These are phyloP conservation scores for Coreius guichenoti DNA, from an alignment of 2,797 vertebrate genomes.

Conservation along the genomic window DNA sequence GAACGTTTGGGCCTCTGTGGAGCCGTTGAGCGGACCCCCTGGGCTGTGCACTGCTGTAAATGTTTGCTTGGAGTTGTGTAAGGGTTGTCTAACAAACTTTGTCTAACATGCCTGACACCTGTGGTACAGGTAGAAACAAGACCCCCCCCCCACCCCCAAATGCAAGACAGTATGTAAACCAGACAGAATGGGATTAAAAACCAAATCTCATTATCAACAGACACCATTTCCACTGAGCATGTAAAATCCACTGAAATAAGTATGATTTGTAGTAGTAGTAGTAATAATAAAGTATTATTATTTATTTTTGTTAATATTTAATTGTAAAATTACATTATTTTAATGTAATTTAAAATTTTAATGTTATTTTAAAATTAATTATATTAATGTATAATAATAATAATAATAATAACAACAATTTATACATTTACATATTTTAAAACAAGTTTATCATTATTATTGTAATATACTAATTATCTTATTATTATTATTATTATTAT, in stretches of 20 bases:
- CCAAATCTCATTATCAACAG: not conserved
- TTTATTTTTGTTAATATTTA: not conserved
- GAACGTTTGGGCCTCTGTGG: not conserved
- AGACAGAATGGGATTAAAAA: not conserved
- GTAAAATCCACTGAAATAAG: not conserved
- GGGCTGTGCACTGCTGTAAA: not conserved
- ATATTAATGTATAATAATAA: too few species aligned
- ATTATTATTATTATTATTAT: too few species aligned
- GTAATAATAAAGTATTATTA: not conserved
- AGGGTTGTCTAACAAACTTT: constrained; percentile 41
- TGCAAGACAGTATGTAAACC: too few species aligned
- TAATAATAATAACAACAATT: not conserved
- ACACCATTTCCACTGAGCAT: not conserved
- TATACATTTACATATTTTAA: too few species aligned
- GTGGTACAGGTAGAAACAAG: constrained; percentile 1
- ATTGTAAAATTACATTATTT: not conserved
- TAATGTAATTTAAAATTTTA: too few species aligned
- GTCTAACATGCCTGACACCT: not conserved
- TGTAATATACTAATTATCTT: too few species aligned
- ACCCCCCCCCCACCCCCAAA: too few species aligned
- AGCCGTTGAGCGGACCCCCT: not conserved
- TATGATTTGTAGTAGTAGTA: not conserved
- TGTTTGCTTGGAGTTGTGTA: constrained; percentile 6
- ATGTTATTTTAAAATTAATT: too few species aligned
- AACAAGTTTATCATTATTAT: too few species aligned